phyloP scores from a whole-genome alignment of 2,888 invertebrate genomes.

The Cabera pusaria region DNA sequence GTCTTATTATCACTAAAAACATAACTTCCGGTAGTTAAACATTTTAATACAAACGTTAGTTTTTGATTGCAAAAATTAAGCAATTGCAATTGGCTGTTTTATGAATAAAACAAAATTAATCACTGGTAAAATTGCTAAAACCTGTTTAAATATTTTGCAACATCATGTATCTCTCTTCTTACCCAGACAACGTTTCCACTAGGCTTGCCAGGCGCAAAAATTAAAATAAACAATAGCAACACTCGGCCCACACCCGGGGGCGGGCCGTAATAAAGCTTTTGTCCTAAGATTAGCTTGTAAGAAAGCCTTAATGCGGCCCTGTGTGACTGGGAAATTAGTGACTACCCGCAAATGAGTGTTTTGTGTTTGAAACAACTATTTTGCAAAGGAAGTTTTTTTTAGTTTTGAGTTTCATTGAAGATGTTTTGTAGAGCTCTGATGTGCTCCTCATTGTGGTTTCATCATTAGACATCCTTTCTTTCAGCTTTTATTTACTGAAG shows the following conservation, averaged over 20 bases:
- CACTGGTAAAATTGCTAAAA: not conserved
- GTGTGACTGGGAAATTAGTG: constrained; percentile 25
- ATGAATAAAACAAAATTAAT: constrained; percentile 3
- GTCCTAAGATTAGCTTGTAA: constrained; percentile 81
- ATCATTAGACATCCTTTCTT: too few species aligned
- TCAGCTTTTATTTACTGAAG: too few species aligned
- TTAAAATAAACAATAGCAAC: constrained; percentile 78
- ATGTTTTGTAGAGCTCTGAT: not conserved
- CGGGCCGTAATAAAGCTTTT: constrained; percentile 73
- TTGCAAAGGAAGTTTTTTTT: constrained; percentile 22
- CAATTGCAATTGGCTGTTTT: too few species aligned
- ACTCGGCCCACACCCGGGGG: constrained; percentile 73
- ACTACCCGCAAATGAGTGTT: constrained; percentile 30
- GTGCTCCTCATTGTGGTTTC: too few species aligned
- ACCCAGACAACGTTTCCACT: constrained; percentile 53
- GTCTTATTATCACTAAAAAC: too few species aligned
- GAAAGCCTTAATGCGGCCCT: constrained; percentile 53
- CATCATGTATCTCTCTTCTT: constrained; percentile 56
- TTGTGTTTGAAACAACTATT: constrained; percentile 27
- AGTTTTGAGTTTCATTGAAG: constrained; percentile 13
- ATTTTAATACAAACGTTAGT: too few species aligned
- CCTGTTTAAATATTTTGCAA: not conserved
- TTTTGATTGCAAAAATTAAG: too few species aligned
- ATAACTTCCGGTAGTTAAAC: too few species aligned
- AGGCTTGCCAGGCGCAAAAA: constrained; percentile 75